Evolutionary conservation across 2,113 vertebrate genomes (phyloP).

Genomic region (Rhizomys pruinosus): DNA sequence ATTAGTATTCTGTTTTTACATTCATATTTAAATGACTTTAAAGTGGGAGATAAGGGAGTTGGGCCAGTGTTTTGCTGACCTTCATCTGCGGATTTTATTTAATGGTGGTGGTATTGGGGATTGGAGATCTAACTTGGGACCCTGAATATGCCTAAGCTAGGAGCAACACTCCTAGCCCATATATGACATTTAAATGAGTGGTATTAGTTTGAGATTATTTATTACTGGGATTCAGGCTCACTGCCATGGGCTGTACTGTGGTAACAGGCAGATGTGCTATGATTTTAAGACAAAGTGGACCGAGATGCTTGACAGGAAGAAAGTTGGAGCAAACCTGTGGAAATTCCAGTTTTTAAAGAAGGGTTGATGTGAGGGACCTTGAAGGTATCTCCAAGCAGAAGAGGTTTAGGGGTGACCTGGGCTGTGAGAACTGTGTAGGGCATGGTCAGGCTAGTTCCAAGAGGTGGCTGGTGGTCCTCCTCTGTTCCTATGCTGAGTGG

Average conservation of each 20-base stretch:
- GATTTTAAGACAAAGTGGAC: neutral
- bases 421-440: neutral
- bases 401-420: neutral
- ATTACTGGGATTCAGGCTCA: neutral
- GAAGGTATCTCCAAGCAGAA: neutral
- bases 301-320: neutral
- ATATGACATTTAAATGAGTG: slow-evolving; percentile 2
- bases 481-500: neutral
- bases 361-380: neutral
- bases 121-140: neutral
- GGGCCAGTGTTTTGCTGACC: neutral
- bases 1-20: slow-evolving; percentile 38
- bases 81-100: slow-evolving; percentile 25
- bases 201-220: slow-evolving; percentile 51
- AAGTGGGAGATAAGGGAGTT: neutral
- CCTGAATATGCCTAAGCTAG: neutral
- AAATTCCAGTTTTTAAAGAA: slow-evolving; percentile 21
- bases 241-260: neutral
- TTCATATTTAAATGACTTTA: slow-evolving; percentile 49
- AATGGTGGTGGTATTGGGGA: neutral
- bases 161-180: neutral
- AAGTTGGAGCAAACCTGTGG: neutral
- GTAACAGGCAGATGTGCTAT: neutral
- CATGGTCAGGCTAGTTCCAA: neutral
- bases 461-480: neutral